Base-by-base conservation (phyloP, 1,140 invertebrate genomes). In the Globodera ellingtonae region DNA sequence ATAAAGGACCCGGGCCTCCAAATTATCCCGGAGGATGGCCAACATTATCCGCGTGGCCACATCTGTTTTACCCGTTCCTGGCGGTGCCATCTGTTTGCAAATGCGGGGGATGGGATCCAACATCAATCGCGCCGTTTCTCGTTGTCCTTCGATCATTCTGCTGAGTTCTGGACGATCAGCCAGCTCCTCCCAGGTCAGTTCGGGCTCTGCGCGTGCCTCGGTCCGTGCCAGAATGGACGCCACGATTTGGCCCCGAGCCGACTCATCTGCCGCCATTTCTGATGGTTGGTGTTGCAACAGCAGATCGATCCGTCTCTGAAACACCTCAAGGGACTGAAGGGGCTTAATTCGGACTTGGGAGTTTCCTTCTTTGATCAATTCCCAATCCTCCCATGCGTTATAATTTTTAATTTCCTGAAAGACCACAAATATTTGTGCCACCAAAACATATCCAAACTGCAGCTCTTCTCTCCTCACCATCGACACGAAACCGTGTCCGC, bases 41-140 rank as follows among this genome's bases (percentile, higher is more conserved):
- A 24, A n/a, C 18, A 24, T 24, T 21, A 72, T 72, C 0, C n/a
- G n/a, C 0, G 71, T 24, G 7, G 71, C 18, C 6, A 18, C 7
- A 7, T 72, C 9, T 0, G 71, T 72, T 72, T 72, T 72, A 8
- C 71, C 71, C 18, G 71, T 72, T 9, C 71, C 71, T 6, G 71
- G 71, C 9, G 71, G 71, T 3, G 71, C 71, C 24, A 35, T n/a
- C 21, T 9, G 9, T 1, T n/a, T 35, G 7, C 24, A n/a, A 0
- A 72, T 21, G 6, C 71, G 71, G 0, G 18, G 44, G 7, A n/a
- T 8, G 21, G 21, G 18, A 9, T 72, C 71, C 71, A 72, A 8
- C 71, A 72, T 72, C 6, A 46, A 10, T 24, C n/a, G 24, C 8
- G 71, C 71, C n/a, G 71, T 72, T 44, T n/a, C 7, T n/a, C 24